A percentile compares a stretch with the other conserved stretches of the same genome.
These are phyloP conservation scores for Irena cyanogastra DNA, from an alignment of 2,113 vertebrate genomes.

Conservation along the genomic window DNA sequence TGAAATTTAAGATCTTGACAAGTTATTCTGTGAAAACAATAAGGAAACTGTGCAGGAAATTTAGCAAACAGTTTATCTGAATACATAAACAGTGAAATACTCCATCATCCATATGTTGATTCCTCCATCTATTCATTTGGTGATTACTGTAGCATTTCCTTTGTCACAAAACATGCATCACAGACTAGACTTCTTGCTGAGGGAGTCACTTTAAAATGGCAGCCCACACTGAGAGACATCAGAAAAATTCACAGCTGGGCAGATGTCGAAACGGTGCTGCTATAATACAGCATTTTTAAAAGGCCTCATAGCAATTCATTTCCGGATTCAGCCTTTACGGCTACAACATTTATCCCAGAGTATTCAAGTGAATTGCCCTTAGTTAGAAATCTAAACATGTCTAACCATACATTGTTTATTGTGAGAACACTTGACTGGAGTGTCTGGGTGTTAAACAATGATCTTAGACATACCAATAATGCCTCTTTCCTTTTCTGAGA, in stretches of 20 bases:
- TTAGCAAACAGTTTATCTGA: not conserved
- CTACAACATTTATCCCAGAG: not conserved
- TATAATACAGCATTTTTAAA: not conserved
- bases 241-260: not conserved
- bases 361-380: not conserved
- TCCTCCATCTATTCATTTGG: not conserved
- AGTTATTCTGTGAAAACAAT: not conserved
- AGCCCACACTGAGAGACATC: not conserved
- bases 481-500: not conserved
- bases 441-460: not conserved
- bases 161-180: not conserved
- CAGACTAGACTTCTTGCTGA: not conserved
- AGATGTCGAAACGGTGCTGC: not conserved
- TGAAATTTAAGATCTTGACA: not conserved
- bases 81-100: not conserved
- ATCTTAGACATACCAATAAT: not conserved
- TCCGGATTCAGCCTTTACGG: not conserved
- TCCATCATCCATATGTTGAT: not conserved
- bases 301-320: not conserved
- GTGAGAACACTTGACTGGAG: not conserved
- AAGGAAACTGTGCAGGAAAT: not conserved
- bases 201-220: not conserved
- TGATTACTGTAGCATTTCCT: not conserved
- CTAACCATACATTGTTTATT: not conserved
- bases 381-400: not conserved